Percentiles rank a stretch among this genome's conserved stretches.
These are phyloP conservation scores for Leuciscus idus DNA, from an alignment of 2,113 vertebrate species.

Conservation along the genomic window DNA sequence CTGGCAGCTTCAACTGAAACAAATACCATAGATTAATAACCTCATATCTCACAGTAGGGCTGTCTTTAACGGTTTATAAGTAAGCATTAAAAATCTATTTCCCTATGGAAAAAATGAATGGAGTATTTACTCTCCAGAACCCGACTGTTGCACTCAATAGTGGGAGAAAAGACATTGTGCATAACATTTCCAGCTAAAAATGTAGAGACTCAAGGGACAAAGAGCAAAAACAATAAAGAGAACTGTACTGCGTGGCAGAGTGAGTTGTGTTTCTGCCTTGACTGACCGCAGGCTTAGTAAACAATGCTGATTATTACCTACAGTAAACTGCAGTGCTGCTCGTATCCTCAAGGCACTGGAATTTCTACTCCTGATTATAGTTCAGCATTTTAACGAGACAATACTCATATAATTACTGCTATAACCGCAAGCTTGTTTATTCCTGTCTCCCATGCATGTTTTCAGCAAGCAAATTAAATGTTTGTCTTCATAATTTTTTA, in stretches of 20 bases:
- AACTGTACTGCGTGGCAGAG: neutral
- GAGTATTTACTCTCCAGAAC: no score
- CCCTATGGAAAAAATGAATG: no score
- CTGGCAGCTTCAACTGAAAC: no score
- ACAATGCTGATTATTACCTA: slow-evolving; percentile 33
- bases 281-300: slow-evolving; percentile 31
- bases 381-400: slow-evolving; percentile 10
- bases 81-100: no score
- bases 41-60: no score
- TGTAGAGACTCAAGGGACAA: neutral
- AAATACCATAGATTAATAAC: no score
- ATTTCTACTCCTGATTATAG: slow-evolving; percentile 51
- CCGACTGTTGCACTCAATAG: no score
- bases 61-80: no score
- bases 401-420: neutral
- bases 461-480: neutral
- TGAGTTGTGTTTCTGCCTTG: neutral
- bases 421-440: neutral
- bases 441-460: neutral
- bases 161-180: neutral
- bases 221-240: neutral
- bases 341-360: slow-evolving; percentile 22
- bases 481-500: neutral
- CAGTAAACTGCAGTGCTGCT: slow-evolving; percentile 31
- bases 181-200: neutral